Conservation (phyloP, 2,113 vertebrate species). For the Rhineura floridana region DNA sequence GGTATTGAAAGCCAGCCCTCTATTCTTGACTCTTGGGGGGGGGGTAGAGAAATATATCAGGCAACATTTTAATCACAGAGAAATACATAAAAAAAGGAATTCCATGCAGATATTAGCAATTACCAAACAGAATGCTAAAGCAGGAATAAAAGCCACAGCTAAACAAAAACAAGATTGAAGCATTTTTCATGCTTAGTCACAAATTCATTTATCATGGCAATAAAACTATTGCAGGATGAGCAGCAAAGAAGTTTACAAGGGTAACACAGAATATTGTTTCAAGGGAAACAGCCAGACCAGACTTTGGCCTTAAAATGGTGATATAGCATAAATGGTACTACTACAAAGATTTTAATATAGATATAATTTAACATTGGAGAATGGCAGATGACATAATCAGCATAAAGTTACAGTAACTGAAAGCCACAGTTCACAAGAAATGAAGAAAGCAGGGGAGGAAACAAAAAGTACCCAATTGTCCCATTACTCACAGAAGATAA, state of each 20-base stretch:
- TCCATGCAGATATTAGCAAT: conserved; percentile 76
- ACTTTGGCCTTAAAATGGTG: conserved; percentile 57
- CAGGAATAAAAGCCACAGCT: conserved; percentile 62
- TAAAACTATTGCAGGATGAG: conserved; percentile 70
- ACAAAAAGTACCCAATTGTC: conserved; percentile 79
- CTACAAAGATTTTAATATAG: conserved; percentile 58
- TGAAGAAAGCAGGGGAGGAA: conserved; percentile 63
- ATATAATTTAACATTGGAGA: conserved; percentile 57
- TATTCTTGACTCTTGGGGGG: conserved; percentile 89
- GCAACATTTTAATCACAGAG: conserved; percentile 45
- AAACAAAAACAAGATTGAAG: conserved; percentile 66
- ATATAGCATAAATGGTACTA: conserved; percentile 62
- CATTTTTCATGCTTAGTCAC: conserved; percentile 77
- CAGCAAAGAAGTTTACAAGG: conserved; percentile 65
- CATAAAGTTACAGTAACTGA: conserved; percentile 74
- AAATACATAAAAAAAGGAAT: conserved; percentile 45
- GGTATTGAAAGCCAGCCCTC: conserved; percentile 98
- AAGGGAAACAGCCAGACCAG: conserved; percentile 69
- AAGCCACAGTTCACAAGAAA: conserved; percentile 74
- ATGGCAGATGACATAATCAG: conserved; percentile 66
- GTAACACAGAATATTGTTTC: conserved; percentile 61
- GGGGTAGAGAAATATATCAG: conserved; percentile 4
- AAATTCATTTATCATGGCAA: conserved; percentile 69
- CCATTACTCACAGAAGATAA: conserved; percentile 97
- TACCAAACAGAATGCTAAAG: conserved; percentile 49